Percentiles rank a stretch among this genome's conserved stretches.
Conservation (phyloP, 2,797 vertebrate genomes). For the Gymnoscopelus microlampas region DNA sequence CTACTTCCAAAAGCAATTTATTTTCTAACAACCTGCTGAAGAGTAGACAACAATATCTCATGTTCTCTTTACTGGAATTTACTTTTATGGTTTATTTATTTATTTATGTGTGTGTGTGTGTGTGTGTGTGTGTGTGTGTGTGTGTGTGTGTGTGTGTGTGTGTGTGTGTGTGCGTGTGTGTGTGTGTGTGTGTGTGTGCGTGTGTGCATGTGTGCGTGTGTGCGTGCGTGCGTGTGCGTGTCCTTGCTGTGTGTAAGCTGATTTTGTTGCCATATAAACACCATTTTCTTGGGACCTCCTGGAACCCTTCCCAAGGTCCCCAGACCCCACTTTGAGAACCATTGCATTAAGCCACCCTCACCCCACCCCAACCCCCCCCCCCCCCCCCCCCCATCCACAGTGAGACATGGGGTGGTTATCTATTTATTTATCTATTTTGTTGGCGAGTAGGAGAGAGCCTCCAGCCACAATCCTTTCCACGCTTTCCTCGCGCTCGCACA, state of each 20-base stretch:
- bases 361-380: too few relatives aligned
- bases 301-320: too few relatives aligned
- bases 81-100: slow-evolving; percentile 53
- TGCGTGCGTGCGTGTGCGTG: not conserved
- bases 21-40: slow-evolving; percentile 79
- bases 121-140: not conserved
- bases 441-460: slow-evolving; percentile 67
- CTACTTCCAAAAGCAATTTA: slow-evolving; percentile 82
- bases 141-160: not conserved
- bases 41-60: slow-evolving; percentile 78
- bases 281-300: too few relatives aligned
- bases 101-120: too few relatives aligned
- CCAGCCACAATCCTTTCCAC: slow-evolving; percentile 28
- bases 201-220: not conserved
- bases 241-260: too few relatives aligned
- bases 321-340: too few relatives aligned
- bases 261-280: too few relatives aligned
- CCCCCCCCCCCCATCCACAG: too few relatives aligned
- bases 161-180: too few relatives aligned
- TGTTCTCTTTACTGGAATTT: slow-evolving; percentile 78
- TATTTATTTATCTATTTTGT: slow-evolving; percentile 68
- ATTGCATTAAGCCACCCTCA: too few relatives aligned
- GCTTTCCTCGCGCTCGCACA: slow-evolving; percentile 20
- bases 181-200: not conserved
- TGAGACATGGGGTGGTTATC: slow-evolving; percentile 50